Base-by-base conservation (phyloP, 1,140 invertebrate species). In the Bombus waltoni region DNA sequence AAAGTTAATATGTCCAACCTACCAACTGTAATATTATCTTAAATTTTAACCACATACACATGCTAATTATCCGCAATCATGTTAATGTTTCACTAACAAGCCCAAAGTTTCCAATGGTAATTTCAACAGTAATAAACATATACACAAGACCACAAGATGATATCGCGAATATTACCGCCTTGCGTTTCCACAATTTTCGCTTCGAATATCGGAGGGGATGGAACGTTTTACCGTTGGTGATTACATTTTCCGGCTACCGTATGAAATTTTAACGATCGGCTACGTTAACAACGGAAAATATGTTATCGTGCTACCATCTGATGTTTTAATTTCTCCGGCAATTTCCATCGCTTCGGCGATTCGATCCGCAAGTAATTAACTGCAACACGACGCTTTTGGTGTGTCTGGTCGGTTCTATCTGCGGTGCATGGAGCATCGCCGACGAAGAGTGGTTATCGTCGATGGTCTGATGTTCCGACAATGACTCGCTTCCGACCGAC, bases 291-390 rank as follows among this genome's bases (percentile, higher is more conserved):
- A 83, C 9, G 35, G 28, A 68, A 83, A 76, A 83, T 76, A 76
- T 66, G 81, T 76, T 53, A 66, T 83, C 72, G 44, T 4, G 11
- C 25, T 35, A 28, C 40, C 28, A 2, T 38, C 15, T 40, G 44
- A 10, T 42, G 32, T 83, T 83, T 77, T 68, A 68, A 77, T 68
- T 83, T 66, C 42, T 28, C 15, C 28, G 73, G 9, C 40, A 77
- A 77, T 83, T 38, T 22, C 44, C 28, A 13, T 42, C 65, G 82
- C 57, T 79, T 79, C 35, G 35, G 47, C 74, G 74, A 76, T 76
- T 59, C 75, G 75, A 77, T 28, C n/a, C 25, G 44, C 73, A n/a
- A 57, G n/a, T n/a, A 78, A 78, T 83, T 83, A 83, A 53, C 81
- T 66, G 44, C 62, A 73, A 44, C 40, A 32, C 57, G n/a, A 28